Evolutionary conservation across 2,888 invertebrate genomes (phyloP).

Genomic region (Esperia sulphurella): DNA sequence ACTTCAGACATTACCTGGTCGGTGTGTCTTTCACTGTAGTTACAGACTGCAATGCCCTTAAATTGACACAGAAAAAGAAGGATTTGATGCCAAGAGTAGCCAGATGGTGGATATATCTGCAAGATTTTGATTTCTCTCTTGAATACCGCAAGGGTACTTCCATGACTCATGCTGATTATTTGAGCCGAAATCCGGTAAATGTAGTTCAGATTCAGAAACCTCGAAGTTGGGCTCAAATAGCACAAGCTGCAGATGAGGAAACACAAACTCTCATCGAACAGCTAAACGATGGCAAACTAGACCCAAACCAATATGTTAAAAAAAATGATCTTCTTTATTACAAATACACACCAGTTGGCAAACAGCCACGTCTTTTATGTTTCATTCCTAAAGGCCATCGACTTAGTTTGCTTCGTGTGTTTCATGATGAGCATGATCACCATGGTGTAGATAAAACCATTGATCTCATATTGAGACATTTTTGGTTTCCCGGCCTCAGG

Average conservation of each 20-base stretch:
- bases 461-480: no score
- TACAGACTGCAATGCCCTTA: conserved; percentile 17
- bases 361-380: not conserved
- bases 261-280: not conserved
- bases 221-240: not conserved
- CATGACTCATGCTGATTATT: conserved; percentile 13
- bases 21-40: conserved; percentile 13
- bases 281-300: not conserved
- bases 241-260: not conserved
- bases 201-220: not conserved
- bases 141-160: conserved; percentile 12
- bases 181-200: conserved; percentile 9
- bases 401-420: not conserved
- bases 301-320: not conserved
- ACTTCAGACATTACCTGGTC: conserved; percentile 14
- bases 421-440: no score
- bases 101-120: conserved; percentile 27
- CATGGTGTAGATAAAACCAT: no score
- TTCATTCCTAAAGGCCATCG: not conserved
- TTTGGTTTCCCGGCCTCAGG: no score
- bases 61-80: conserved; percentile 15
- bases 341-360: not conserved
- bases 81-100: conserved; percentile 22
- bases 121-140: conserved; percentile 14
- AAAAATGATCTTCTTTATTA: not conserved